Base-by-base conservation (phyloP, 2,888 invertebrate species). In the Taphrorychus bicolor region DNA sequence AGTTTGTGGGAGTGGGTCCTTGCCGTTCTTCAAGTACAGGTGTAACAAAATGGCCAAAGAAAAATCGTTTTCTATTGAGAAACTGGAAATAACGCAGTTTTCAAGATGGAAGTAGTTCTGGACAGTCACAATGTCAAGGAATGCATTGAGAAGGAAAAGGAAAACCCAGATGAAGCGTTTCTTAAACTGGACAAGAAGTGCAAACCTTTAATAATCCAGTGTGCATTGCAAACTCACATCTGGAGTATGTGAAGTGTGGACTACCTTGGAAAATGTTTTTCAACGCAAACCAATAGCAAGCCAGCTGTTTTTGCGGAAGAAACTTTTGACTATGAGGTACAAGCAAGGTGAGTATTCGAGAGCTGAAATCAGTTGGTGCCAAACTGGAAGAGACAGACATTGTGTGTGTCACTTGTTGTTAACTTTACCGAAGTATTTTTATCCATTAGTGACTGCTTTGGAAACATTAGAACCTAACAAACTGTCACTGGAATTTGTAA, bases 241-340 rank as follows among this genome's bases (percentile, higher is more conserved):
- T 58, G 5, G 59, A 58, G 16, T 58, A 45, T 40, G 22, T 76
- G 11, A 75, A 74, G 75, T 76, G 73, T 75, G 75, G 75, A 69
- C 64, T 53, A 72, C 74, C 7, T 54, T 76, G 16, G 69, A 72
- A 70, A 41, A 32, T 2, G 70, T 70, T 9, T 75, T 75, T 51
- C 70, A 74, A 68, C 70, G 72, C 40, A 75, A 73, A 69, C 73
- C 74, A 5, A 56, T 76, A 21, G 73, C 74, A 5, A 73, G 67
- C 18, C 75, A 76, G 54, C 51, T 75, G 7, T 73, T 69, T 51
- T 60, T 75, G 23, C 57, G 74, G 51, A 76, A 61, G 54, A 73
- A 72, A 66, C 57, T 76, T 45, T 23, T 76, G 16, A 70, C 71
- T 17, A 71, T 75, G 73, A 73, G 72, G 52, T 51, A 71, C 1